Evolutionary conservation across 2,888 invertebrate species (phyloP), one percentile per base, ranked within the genome.

Genomic region (Drosophila testacea): DNA sequence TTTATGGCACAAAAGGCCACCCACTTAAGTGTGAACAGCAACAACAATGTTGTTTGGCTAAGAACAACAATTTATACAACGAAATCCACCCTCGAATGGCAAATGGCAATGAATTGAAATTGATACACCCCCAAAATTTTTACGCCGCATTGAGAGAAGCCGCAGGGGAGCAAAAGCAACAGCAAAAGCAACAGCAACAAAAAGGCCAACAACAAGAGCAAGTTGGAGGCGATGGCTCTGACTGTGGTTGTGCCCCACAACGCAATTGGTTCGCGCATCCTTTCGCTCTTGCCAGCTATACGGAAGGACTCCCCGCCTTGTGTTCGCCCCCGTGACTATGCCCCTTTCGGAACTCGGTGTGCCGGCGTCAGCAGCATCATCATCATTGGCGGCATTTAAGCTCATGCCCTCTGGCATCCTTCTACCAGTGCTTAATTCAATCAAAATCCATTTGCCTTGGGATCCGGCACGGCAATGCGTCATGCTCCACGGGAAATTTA

Each of bases 101-200:
- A 65, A 73, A 74, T 78, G 76, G 80, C 88, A 88, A 86, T 81
- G 81, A 82, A 83, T 81, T 78, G 89, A 82, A 90, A 90, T 84
- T 90, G 90, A 90, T 87, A 89, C 90, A 75, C 89, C 89, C 90
- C 90, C 90, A 85, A 90, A 90, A 84, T 83, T 89, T 85, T 56
- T 71, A 77, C 81, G 81, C 73, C 68, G 88, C 79, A 79, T 80
- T 85, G 79, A 79, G 76, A 73, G 73, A 75, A 73, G 62, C 84
- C 79, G 51, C 90, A 77, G 90, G 90, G 85, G 81, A 84, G 68
- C 69, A 41, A 42, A 27, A 59, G 72, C 67, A 67, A 30, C 51
- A 57, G 34, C 69, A 57, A 59, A 61, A 57, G 54, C 65, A 55
- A 42, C 73, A 52, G 30, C 59, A 54, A 22, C 46, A 51, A 22